These are phyloP conservation scores for Hyperoplus lanceolatus DNA, from an alignment of 2,797 vertebrate species.

Conservation along the genomic window DNA sequence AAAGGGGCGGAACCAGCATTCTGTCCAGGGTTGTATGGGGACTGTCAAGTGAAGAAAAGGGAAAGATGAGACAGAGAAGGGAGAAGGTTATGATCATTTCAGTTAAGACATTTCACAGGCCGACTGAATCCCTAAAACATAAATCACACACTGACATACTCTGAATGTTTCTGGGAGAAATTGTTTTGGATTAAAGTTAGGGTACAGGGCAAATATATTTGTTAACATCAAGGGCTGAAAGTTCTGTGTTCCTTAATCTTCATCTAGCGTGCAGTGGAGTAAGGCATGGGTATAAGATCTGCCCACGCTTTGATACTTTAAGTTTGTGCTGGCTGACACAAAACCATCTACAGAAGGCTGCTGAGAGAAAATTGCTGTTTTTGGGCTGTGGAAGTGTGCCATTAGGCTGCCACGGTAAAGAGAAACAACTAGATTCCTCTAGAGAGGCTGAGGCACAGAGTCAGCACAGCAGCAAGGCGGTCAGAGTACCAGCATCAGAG, in stretches of 20 bases:
- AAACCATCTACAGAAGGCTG: slow-evolving; percentile 62
- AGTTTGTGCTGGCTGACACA: slow-evolving; percentile 53
- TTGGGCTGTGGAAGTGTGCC: slow-evolving; percentile 51
- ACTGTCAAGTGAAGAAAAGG: slow-evolving; percentile 80
- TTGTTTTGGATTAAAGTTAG: slow-evolving; percentile 40
- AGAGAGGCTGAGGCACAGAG: slow-evolving; percentile 60
- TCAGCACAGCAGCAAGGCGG: slow-evolving; percentile 21
- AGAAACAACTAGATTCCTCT: slow-evolving; percentile 57
- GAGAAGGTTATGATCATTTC: slow-evolving; percentile 16
- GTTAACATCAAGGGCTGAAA: slow-evolving; percentile 44
- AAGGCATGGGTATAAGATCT: slow-evolving; percentile 51
- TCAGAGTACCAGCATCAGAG: slow-evolving; percentile 28
- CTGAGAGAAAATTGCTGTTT: slow-evolving; percentile 56
- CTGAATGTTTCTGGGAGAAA: slow-evolving; percentile 36
- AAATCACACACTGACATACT: slow-evolving; percentile 23
- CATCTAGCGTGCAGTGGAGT: slow-evolving; percentile 42
- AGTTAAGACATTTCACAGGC: slow-evolving; percentile 28
- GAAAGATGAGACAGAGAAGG: slow-evolving; percentile 27
- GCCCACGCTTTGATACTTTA: slow-evolving; percentile 48
- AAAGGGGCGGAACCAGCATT: slow-evolving; percentile 93
- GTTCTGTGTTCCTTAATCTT: slow-evolving; percentile 46
- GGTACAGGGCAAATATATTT: slow-evolving; percentile 48
- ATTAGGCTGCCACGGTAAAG: slow-evolving; percentile 42
- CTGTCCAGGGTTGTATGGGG: slow-evolving; percentile 95
- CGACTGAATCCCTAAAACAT: neutral